Evolutionary conservation across 2,797 vertebrate genomes (phyloP), one percentile per base, ranked within the genome.

Genomic region (Enteromius fasciolatus): DNA sequence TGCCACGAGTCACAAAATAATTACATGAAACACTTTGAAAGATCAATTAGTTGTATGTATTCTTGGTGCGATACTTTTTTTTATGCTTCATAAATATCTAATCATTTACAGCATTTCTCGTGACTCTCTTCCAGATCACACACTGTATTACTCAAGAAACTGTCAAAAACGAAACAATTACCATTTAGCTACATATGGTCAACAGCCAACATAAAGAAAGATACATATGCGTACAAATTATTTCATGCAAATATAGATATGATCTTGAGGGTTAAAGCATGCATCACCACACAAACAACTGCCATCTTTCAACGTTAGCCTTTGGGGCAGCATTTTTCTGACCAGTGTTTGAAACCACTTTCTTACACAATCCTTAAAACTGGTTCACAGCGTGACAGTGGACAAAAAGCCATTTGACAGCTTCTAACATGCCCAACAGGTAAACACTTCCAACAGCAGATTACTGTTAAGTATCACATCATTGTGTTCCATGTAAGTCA

Each of bases 281-380:
- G 12, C 46, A 33, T 14, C 18, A 18, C 15, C 59, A 79, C 15
- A 54, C 50, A 68, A 36, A 79, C 5, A 12, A 1, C 15, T 14
- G 9, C 0, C 6, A 18, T 17, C 9, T 20, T 25, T 23, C 48
- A n/a, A 23, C 15, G 28, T 11, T 39, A n/a, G 20, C 31, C 15
- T 54, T 54, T 73, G 36, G 70, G 52, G 5, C 11, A 57, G n/a
- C 25, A 25, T 23, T 72, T 63, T 59, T 41, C n/a, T 54, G 4
- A 46, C 4, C 33, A 3, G 50, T 41, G 9, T 57, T 69, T 63
- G 18, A 44, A 44, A 17, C 36, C 25, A 33, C 52, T 48, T 25
- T 33, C 28, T 74, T 52, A 74, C n/a, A 63, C 57, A 73, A 64
- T 50, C 52, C 28, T 74, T 50, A 5, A 64, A 81, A 81, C 36